Evolutionary conservation across 2,888 invertebrate genomes (phyloP), one percentile per base, ranked within the genome.

Genomic region (Morpho deidamia): DNA sequence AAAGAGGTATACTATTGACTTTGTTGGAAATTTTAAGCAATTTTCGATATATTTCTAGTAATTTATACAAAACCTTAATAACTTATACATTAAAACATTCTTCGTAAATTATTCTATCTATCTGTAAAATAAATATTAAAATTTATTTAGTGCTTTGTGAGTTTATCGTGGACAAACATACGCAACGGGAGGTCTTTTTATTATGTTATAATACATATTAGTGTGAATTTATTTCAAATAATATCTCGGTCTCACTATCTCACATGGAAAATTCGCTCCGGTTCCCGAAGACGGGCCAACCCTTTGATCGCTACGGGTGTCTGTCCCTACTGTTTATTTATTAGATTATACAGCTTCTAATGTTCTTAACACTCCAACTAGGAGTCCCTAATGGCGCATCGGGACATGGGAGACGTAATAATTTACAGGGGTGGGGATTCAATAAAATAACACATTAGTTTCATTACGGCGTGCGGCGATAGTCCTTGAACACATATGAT

Each of bases 351-450:
- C 63, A 59, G 64, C 63, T 65, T 69, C 69, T 70, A 68, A 70
- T 69, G 71, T 68, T 63, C 65, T 67, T 66, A 67, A 72, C 76
- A 76, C 73, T 72, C 70, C 60, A 58, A 58, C 60, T 65, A 66
- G 69, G 71, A 72, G 72, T 74, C 69, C 68, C 69, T 74, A 75
- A 76, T 74, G 74, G 69, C 57, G 62, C 40, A 39, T 39, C 42
- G 12, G 37, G 49, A 63, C 63, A 65, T 64, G 62, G 64, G 65
- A 65, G 61, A 63, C 54, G 61, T 61, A 66, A 63, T 63, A 64
- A 65, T 66, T 65, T 62, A 60, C 62, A 62, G 53, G 56, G 51
- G 55, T 48, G 52, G 55, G 58, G 59, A 44, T 59, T 56, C 50
- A 56, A 56, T 50, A 54, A 59, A 59, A 51, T 53, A 48, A 42